These are phyloP conservation scores for Anarhynchus alexandrinus DNA, from an alignment of 2,113 vertebrate species.

Conservation along the genomic window DNA sequence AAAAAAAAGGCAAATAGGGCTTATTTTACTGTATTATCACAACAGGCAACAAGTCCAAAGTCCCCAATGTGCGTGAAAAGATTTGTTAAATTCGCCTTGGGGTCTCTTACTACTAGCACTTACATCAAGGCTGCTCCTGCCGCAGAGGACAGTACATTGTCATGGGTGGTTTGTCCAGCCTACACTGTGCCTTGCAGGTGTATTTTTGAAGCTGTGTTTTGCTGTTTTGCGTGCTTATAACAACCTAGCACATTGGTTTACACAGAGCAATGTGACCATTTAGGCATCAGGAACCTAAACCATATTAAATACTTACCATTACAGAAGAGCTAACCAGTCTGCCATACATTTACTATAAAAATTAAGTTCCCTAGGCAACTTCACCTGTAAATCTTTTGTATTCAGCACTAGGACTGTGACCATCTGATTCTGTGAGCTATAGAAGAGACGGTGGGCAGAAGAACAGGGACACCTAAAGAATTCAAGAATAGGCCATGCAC, in stretches of 20 bases:
- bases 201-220: not conserved
- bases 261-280: not conserved
- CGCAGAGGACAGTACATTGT: not conserved
- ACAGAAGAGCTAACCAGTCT: not conserved
- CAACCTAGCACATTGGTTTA: not conserved
- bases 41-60: not conserved
- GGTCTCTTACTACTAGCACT: not conserved
- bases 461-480: not conserved
- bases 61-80: not conserved
- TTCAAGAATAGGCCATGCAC: not conserved
- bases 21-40: not conserved
- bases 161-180: not conserved
- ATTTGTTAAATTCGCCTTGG: not conserved
- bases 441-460: not conserved
- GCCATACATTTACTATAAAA: not conserved
- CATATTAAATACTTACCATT: not conserved
- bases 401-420: not conserved
- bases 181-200: accelerated
- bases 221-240: not conserved
- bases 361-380: not conserved
- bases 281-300: not conserved
- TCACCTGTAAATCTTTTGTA: not conserved
- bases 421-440: not conserved
- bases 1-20: not conserved
- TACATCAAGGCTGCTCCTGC: not conserved